A percentile compares a stretch with the other conserved stretches of the same genome.
Evolutionary conservation across 2,113 vertebrate genomes (phyloP).

Genomic region (Hippoglossus stenolepis): DNA sequence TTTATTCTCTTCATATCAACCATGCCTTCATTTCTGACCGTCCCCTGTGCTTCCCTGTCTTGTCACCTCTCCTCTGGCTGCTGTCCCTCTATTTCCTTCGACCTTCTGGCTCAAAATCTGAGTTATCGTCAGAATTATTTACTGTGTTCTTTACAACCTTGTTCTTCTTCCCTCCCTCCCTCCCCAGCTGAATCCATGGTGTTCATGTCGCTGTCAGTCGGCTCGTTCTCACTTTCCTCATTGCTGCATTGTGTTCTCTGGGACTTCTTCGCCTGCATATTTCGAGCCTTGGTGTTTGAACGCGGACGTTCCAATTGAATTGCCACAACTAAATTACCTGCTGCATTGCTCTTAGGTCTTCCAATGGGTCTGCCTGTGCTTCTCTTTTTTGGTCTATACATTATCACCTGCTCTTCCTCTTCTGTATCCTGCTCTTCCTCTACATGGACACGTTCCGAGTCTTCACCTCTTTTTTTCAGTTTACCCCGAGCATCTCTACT

Average conservation of each 20-base stretch:
- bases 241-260: background rate
- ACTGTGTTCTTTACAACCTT: background rate
- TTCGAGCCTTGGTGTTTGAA: background rate
- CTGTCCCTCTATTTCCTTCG: background rate
- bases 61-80: no score
- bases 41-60: no score
- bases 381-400: background rate
- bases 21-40: no score
- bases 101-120: conserved; percentile 11
- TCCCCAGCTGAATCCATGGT: background rate
- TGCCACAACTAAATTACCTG: background rate
- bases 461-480: background rate
- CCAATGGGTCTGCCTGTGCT: conserved; percentile 51
- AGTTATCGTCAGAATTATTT: conserved; percentile 15
- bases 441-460: background rate
- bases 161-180: conserved; percentile 4
- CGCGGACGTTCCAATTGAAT: background rate
- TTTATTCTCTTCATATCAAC: no score
- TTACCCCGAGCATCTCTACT: background rate
- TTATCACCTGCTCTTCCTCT: background rate
- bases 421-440: conserved; percentile 10
- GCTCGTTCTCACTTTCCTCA: no score
- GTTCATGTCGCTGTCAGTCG: background rate
- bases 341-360: conserved; percentile 36
- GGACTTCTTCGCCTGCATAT: background rate